Base-by-base conservation (phyloP, 2,113 vertebrate genomes). In the Triplophysa rosa region DNA sequence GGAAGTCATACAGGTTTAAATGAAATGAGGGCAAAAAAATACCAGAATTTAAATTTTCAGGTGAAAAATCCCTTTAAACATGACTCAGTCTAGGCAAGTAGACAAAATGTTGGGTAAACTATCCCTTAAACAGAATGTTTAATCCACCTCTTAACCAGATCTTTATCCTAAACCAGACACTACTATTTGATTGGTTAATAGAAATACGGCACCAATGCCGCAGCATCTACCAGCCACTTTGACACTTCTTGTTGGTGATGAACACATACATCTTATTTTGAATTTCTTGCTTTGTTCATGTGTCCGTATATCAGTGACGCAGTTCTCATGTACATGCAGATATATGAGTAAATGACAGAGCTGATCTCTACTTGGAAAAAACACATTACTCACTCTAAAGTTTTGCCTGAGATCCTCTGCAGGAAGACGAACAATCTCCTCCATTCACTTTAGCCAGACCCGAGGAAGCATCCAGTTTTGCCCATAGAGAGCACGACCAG, bases 391-490 rank as follows among this genome's bases (percentile, higher is more conserved):
- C 37, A 19, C 10, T 0, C 54, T 73, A 0, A 73, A 73, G n/a
- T 59, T n/a, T 1, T 73, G 70, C 70, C 9, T 8, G 33, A 61
- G 69, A 72, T 52, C 69, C 69, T 72, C 52, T 59, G 26, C 29
- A 40, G 26, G 69, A 54, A 40, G 40, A 59, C 61, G 3, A 73
- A 26, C 56, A 29, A 74, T 62, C 56, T 10, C 11, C 61, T 74
- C 21, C 71, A 8, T 16, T 62, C 14, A 0, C 24, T 74, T 62
- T 12, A 74, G 37, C 58, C 58, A 74, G 37, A 74, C 23, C 71
- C 21, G 37, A 45, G 37, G 37, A 62, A 62, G 37, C 58, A 26
- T 62, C 71, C 71, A 52, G 69, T 56, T 78, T 83, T 87, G 83
- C 66, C 40, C 79, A 61, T 73, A 82, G 1, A 21, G 47, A 81